Evolutionary conservation across 2,797 vertebrate genomes (phyloP).

Genomic region (Acipenser transmontanus): DNA sequence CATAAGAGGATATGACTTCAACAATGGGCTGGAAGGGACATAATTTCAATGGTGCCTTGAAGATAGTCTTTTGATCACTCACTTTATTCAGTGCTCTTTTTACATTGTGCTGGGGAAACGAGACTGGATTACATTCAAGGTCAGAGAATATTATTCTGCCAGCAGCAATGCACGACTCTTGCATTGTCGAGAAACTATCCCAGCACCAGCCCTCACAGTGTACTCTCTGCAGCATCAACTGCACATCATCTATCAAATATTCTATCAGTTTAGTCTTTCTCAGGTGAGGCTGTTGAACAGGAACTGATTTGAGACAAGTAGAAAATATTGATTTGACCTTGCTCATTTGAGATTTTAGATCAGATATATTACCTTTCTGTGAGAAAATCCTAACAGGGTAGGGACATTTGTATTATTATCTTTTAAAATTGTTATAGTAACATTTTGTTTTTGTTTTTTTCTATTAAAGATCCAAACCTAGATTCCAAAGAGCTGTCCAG

Average conservation of each 20-base stretch:
- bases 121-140: neutral
- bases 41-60: neutral
- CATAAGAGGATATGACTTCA: neutral
- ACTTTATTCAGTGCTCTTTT: constrained; percentile 11
- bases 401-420: too few species aligned
- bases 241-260: neutral
- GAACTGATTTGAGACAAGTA: too few species aligned
- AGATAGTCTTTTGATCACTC: neutral
- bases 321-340: too few species aligned
- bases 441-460: too few species aligned
- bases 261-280: neutral
- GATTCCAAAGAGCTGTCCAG: too few species aligned
- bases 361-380: too few species aligned
- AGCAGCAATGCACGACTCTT: neutral
- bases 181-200: neutral
- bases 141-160: neutral
- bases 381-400: too few species aligned
- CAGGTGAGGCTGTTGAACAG: neutral
- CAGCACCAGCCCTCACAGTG: neutral
- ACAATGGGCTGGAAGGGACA: neutral
- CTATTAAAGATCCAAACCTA: too few species aligned
- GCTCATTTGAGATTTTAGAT: too few species aligned
- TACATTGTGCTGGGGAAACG: constrained; percentile 7
- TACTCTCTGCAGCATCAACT: neutral
- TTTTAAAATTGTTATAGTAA: too few species aligned